Base-by-base conservation (phyloP, 53 echinoderm and acorn worm genomes). In the Mesocentrotus franciscanus region DNA sequence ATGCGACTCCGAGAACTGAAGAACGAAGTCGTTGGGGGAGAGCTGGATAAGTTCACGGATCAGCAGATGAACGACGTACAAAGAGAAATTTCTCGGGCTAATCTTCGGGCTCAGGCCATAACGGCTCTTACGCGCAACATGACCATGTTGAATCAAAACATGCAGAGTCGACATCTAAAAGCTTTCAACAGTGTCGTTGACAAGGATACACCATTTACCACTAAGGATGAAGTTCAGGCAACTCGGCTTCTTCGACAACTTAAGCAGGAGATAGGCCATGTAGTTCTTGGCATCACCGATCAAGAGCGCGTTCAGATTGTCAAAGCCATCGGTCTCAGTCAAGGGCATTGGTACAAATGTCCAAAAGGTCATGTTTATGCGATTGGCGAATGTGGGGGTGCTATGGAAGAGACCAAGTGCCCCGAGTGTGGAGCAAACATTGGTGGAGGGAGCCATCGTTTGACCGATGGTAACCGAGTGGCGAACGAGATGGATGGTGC, bases 401-500 rank as follows among this genome's bases (percentile, higher is more conserved):
- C 97, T 13, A 97, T 95, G 96, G 85, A 96, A 71, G 92, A 83
- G 59, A 68, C 95, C 35, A 90, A 79, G 32, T 98, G 98, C 71
- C 97, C 97, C 1, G 97, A 97, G 49, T 98, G 98, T 72, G 61
- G 95, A 68, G 94, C 95, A 12, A 60, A 35, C n/a, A 97, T 98
- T 87, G 97, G 98, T 10, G 98, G 98, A 24, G 72, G 92, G 7
- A 89, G 89, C 5, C 98, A 98, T 93, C 78, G 75, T 56, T 95
- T 97, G 83, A 92, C 75, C 11, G 92, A 71, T 11, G 97, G 94
- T 36, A 97, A 98, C 94, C 90, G 96, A 49, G 91, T 97, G 2
- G 98, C 98, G 7, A 35, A 97, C 8, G 97, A 98, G 76, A 97
- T 98, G 97, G 97, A 98, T 76, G 97, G 98, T 9, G 97, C 98